Evolutionary conservation across 2,113 vertebrate species (phyloP).

Genomic region (Chaenogobius annularis): DNA sequence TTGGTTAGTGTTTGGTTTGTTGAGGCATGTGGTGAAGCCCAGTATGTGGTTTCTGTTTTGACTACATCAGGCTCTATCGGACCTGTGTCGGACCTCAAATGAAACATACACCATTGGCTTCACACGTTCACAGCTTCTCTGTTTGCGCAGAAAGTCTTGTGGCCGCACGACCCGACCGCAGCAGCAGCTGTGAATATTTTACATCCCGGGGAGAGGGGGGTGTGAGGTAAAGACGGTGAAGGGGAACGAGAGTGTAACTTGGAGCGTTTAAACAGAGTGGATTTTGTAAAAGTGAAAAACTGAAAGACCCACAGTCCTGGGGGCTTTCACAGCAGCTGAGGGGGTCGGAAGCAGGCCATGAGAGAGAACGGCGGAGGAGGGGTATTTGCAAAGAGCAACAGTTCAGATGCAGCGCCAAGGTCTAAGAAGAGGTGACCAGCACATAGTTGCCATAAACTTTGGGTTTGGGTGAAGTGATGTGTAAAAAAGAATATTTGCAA

Average conservation of each 20-base stretch:
- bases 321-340: constrained; percentile 56
- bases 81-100: constrained; percentile 75
- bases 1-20: constrained; percentile 74
- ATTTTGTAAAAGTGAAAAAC: constrained; percentile 59
- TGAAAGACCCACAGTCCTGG: constrained; percentile 64
- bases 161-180: constrained; percentile 77
- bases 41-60: constrained; percentile 75
- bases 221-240: background rate
- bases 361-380: constrained; percentile 23
- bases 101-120: constrained; percentile 77
- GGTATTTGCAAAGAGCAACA: constrained; percentile 62
- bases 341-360: background rate
- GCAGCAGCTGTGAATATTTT: constrained; percentile 82
- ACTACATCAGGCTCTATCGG: constrained; percentile 71
- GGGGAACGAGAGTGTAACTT: constrained; percentile 29
- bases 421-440: constrained; percentile 54
- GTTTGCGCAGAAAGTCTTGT: constrained; percentile 76
- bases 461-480: constrained; percentile 21
- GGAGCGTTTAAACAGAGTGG: constrained; percentile 36
- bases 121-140: constrained; percentile 76
- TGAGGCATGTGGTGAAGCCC: constrained; percentile 71
- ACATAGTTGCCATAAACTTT: constrained; percentile 56
- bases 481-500: constrained; percentile 45
- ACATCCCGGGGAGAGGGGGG: constrained; percentile 61
- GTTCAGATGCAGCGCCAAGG: constrained; percentile 52